Base-by-base conservation (phyloP, 1,140 invertebrate species). In the Platorchestia sp. region DNA sequence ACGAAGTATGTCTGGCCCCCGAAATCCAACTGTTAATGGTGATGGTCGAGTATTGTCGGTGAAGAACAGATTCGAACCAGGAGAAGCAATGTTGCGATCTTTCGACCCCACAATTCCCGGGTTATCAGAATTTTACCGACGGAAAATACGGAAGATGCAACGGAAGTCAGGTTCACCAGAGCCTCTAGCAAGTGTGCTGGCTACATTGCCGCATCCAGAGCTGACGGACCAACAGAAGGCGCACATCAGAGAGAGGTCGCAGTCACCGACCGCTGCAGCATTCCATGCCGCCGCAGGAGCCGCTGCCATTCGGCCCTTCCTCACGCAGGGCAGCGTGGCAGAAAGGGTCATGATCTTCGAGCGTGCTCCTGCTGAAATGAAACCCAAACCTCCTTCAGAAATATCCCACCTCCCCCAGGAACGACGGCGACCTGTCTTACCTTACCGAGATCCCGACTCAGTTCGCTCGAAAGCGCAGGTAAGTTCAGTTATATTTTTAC, bases 301-400 rank as follows among this genome's bases (percentile, higher is more conserved):
- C 41, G 95, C 96, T 75, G 96, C 98, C 0, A 98, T 99, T n/a
- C 97, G 98, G 95, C 98, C 98, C 1, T 99, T 99, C 97, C 97
- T 99, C 36, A 99, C 98, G 5, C 97, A 98, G 96, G 99, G 99
- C 7, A 99, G 99, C 0, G 99, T 99, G 0, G 99, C 99, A 5
- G 99, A 99, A 97, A 97, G 99, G 51, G 99, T 99, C 51, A 97
- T 99, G 95, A 98, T 99, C 96, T 99, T 99, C 97, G 99, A 99
- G 97, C 98, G 98, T 97, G 99, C 98, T 97, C 99, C 99, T 0
- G 98, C 98, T 96, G 98, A 98, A 97, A 95, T 96, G 96, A 96
- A 96, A 47, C 95, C 95, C 93, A 96, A 95, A 42, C 95, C 96
- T 51, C 87, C 95, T 75, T 86, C 95, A 59, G 87, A 93, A 44